A percentile compares a stretch with the other conserved stretches of the same genome.
Conservation (phyloP, 2,113 vertebrate genomes). For the Gymnobelideus leadbeateri region DNA sequence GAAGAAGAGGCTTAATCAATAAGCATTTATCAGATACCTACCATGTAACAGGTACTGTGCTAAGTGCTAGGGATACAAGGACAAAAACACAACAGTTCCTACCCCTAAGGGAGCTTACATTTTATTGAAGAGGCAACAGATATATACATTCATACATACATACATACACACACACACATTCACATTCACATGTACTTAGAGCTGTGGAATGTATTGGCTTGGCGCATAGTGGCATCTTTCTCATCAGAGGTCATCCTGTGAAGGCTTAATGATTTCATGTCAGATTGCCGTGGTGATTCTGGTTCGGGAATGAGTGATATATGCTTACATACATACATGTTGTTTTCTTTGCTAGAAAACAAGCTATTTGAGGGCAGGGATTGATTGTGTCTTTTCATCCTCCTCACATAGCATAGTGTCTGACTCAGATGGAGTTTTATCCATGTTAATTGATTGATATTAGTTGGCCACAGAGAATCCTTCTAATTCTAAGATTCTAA, state of each 20-base stretch:
- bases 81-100: neutral
- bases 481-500: neutral
- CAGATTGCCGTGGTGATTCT: neutral
- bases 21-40: neutral
- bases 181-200: too few species aligned
- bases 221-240: neutral
- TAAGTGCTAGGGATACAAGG: neutral
- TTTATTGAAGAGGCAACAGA: neutral
- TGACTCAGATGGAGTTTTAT: neutral
- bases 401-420: neutral
- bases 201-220: neutral
- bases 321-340: neutral
- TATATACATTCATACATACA: neutral
- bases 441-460: neutral
- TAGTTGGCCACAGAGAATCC: neutral
- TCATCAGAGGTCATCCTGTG: neutral
- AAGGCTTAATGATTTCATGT: neutral
- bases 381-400: neutral
- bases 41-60: neutral
- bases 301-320: neutral
- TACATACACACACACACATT: too few species aligned
- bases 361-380: neutral
- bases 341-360: neutral
- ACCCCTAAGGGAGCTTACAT: neutral
- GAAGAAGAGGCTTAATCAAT: neutral